Percentiles rank a stretch among this genome's conserved stretches.
Evolutionary conservation across 2,797 vertebrate genomes (phyloP).

Genomic region (Chloroceryle inda): DNA sequence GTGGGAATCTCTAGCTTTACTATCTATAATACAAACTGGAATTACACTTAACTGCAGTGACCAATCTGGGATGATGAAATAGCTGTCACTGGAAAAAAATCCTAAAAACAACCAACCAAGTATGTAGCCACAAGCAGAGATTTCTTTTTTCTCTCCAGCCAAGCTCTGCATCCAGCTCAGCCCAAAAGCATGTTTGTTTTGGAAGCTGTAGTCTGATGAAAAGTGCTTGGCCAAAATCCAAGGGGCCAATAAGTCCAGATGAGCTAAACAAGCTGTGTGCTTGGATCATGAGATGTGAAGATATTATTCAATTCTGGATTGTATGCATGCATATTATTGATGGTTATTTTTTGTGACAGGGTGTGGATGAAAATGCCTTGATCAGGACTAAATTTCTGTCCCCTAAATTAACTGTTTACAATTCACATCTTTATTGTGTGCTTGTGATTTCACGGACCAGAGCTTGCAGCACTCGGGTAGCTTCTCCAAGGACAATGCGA

Average conservation of each 20-base stretch:
- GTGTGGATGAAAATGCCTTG: background rate
- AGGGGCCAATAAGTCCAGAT: slow-evolving; percentile 26
- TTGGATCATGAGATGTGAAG: slow-evolving; percentile 1
- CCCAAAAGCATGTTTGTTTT: slow-evolving; percentile 59
- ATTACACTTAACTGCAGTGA: background rate
- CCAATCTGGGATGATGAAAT: slow-evolving; percentile 6
- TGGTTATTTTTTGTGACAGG: background rate
- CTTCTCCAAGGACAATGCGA: background rate
- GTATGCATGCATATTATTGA: background rate
- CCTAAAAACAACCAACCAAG: slow-evolving; percentile 9
- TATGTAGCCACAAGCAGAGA: background rate
- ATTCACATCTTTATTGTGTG: background rate
- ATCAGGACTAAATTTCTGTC: background rate
- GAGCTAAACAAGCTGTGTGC: slow-evolving; percentile 21
- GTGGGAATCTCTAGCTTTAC: background rate
- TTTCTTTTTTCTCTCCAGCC: slow-evolving; percentile 34
- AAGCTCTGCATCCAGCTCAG: slow-evolving; percentile 29
- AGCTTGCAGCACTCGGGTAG: background rate
- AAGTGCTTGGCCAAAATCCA: slow-evolving; percentile 54
- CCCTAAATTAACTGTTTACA: background rate
- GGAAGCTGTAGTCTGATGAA: slow-evolving; percentile 48
- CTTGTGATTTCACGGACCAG: background rate
- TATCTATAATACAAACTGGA: background rate
- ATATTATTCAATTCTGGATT: background rate
- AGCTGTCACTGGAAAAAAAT: background rate